Evolutionary conservation across 2,888 invertebrate genomes (phyloP).

Genomic region (Biston betularia): DNA sequence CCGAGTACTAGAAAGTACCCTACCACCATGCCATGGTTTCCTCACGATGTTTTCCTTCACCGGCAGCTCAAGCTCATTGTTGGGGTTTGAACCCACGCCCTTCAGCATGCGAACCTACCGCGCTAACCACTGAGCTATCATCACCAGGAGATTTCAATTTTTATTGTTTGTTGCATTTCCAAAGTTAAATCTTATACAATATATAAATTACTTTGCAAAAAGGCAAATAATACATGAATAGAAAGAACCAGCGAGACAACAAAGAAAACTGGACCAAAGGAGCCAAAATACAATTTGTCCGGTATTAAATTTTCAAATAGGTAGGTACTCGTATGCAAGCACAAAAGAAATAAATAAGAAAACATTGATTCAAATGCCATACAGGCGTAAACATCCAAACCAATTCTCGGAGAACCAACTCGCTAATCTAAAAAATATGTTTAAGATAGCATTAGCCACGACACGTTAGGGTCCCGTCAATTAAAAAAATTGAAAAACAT

Average conservation of each 20-base stretch:
- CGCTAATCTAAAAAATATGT: conserved; percentile 67
- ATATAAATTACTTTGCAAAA: not conserved
- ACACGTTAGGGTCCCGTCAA: conserved; percentile 11
- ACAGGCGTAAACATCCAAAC: conserved; percentile 73
- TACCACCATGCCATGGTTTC: no score
- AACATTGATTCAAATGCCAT: conserved; percentile 57
- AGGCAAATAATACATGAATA: conserved; percentile 7
- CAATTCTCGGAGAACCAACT: conserved; percentile 69
- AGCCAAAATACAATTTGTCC: conserved; percentile 15
- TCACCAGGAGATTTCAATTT: no score
- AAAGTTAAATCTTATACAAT: no score
- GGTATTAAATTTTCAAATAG: conserved; percentile 5
- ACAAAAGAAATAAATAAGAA: conserved; percentile 19
- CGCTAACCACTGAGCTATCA: no score
- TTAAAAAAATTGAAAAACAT: not conserved
- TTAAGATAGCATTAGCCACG: conserved; percentile 1
- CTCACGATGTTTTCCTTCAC: no score
- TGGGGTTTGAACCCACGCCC: no score
- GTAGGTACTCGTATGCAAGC: not conserved
- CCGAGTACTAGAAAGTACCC: no score
- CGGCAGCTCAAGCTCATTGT: no score
- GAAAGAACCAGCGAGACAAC: not conserved
- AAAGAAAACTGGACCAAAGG: conserved; percentile 19
- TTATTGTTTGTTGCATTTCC: no score
- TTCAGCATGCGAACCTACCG: no score